These are phyloP conservation scores for Heptranchias perlo DNA, from an alignment of 2,113 vertebrate species.

Conservation along the genomic window DNA sequence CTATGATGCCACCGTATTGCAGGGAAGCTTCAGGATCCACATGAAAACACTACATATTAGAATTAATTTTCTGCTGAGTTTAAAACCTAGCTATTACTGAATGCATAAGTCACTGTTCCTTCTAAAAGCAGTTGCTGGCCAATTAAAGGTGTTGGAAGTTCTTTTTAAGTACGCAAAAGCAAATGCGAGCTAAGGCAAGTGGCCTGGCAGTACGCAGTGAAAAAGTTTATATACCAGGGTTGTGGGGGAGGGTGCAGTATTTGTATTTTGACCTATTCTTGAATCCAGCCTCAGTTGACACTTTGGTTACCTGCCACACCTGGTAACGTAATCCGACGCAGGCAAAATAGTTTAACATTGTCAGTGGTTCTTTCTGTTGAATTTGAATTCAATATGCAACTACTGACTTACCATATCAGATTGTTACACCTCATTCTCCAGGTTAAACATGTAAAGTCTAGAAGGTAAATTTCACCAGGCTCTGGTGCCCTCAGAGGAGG, in stretches of 20 bases:
- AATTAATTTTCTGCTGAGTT: background rate
- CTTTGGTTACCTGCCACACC: background rate
- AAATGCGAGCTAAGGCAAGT: background rate
- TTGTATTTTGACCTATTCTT: background rate
- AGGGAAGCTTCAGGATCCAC: no score
- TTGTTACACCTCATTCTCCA: background rate
- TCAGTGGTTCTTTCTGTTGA: background rate
- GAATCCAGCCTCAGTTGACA: background rate
- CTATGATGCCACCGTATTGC: background rate
- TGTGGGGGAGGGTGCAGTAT: background rate
- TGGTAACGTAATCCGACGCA: background rate
- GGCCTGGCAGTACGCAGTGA: background rate
- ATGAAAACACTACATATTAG: background rate
- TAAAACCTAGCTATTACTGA: background rate
- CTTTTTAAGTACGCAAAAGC: background rate
- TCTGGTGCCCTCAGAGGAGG: background rate
- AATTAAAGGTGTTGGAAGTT: background rate
- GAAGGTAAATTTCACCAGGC: background rate
- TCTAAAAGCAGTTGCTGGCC: background rate
- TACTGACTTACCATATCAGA: background rate
- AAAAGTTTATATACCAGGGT: background rate
- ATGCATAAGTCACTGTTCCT: background rate
- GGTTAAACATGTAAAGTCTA: background rate
- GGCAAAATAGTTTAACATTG: background rate
- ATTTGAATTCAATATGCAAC: background rate